These are phyloP conservation scores for Dascyllus trimaculatus DNA, from an alignment of 2,113 vertebrate species.

Conservation along the genomic window DNA sequence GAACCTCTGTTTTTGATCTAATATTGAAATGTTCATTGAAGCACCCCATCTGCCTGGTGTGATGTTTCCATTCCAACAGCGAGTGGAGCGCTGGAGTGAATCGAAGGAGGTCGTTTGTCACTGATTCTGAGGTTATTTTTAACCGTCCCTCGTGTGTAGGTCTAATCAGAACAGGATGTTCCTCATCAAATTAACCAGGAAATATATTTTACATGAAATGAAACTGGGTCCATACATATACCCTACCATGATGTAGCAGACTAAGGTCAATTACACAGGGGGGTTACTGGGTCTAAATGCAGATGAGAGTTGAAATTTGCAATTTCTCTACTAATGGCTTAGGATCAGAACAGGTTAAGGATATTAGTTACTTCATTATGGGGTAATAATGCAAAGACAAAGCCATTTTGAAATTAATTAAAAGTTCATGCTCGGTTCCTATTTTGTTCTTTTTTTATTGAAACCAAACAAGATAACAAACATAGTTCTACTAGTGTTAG, in stretches of 20 bases:
- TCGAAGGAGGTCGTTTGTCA: slow-evolving; percentile 78
- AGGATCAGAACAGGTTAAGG: slow-evolving; percentile 5
- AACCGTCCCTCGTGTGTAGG: slow-evolving; percentile 66
- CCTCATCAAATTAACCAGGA: slow-evolving; percentile 77
- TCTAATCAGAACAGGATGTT: slow-evolving; percentile 83
- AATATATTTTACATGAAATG: slow-evolving; percentile 66
- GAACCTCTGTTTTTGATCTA: not conserved
- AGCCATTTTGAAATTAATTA: slow-evolving; percentile 8
- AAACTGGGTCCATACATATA: slow-evolving; percentile 48
- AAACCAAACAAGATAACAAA: no score
- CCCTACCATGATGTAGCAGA: slow-evolving; percentile 34
- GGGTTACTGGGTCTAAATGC: slow-evolving; percentile 33
- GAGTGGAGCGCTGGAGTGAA: slow-evolving; percentile 37
- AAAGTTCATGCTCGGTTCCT: no score
- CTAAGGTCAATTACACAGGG: slow-evolving; percentile 36
- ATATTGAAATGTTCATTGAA: slow-evolving; percentile 12
- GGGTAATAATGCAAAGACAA: slow-evolving; percentile 12
- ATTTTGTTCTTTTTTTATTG: no score
- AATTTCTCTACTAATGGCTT: slow-evolving; percentile 21
- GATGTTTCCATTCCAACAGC: slow-evolving; percentile 28
- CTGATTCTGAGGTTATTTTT: slow-evolving; percentile 81
- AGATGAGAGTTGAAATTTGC: slow-evolving; percentile 16
- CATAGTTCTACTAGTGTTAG: no score
- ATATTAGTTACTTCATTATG: slow-evolving; percentile 8
- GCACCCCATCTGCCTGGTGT: slow-evolving; percentile 24